A percentile compares a stretch with the other conserved stretches of the same genome.
phyloP scores from a whole-genome alignment of 2,113 vertebrate genomes.

The Hippotragus niger region DNA sequence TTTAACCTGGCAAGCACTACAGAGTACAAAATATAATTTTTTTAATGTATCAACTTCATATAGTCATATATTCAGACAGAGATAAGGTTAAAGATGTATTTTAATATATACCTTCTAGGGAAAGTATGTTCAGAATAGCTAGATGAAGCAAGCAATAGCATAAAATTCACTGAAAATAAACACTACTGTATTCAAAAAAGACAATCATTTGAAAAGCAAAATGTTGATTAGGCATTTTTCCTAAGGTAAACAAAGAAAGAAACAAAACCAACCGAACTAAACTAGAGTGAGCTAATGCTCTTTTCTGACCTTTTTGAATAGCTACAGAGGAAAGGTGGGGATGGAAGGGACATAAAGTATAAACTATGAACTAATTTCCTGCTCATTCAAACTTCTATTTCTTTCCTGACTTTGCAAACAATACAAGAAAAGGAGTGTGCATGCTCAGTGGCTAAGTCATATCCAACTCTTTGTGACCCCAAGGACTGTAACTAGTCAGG shows the following conservation, averaged over 20 bases:
- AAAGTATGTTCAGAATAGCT: background rate
- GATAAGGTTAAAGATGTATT: background rate
- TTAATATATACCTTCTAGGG: background rate
- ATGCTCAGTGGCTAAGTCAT: background rate
- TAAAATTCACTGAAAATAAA: background rate
- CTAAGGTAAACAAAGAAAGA: background rate
- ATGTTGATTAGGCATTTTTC: background rate
- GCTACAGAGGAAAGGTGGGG: background rate
- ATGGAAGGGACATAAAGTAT: fast-evolving
- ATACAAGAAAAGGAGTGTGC: background rate
- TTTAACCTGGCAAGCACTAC: background rate
- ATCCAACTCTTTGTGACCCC: background rate
- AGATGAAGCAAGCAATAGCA: background rate
- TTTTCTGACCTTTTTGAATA: background rate
- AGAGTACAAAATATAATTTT: background rate
- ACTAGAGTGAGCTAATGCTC: background rate
- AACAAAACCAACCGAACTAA: background rate
- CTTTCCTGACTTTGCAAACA: background rate
- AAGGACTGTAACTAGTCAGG: background rate
- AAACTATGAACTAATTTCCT: background rate
- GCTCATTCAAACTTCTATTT: background rate
- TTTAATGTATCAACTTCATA: background rate
- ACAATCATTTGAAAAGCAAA: background rate
- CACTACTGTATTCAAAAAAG: background rate
- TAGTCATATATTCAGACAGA: background rate